Conservation (phyloP, 2,797 vertebrate genomes). For the Adelosebastes latens region DNA sequence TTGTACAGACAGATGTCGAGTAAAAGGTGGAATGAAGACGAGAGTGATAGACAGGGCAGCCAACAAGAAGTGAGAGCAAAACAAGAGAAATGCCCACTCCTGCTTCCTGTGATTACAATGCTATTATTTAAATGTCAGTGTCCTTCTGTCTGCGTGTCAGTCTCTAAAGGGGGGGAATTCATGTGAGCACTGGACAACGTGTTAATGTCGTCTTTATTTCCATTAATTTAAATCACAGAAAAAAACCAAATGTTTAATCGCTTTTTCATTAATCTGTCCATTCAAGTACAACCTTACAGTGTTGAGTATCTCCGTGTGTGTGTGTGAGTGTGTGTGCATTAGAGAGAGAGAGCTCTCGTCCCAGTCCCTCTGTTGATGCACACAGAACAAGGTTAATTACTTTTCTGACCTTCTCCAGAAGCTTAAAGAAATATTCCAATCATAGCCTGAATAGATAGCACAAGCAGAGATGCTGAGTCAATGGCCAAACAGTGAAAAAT, state of each 20-base stretch:
- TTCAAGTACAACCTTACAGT: conserved; percentile 46
- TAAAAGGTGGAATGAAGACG: conserved; percentile 31
- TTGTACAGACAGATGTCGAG: conserved; percentile 41
- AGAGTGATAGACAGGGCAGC: conserved; percentile 41
- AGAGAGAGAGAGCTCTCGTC: conserved; percentile 41
- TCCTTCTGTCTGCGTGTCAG: conserved; percentile 28
- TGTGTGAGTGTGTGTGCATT: background rate
- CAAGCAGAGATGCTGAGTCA: conserved; percentile 78
- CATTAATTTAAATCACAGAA: conserved; percentile 40
- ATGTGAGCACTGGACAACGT: conserved; percentile 35
- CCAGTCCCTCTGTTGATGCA: conserved; percentile 73
- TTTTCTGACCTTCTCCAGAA: conserved; percentile 81
- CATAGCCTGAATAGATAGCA: conserved; percentile 69
- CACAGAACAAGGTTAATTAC: conserved; percentile 85
- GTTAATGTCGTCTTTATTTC: conserved; percentile 53
- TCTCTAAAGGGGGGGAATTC: conserved; percentile 29
- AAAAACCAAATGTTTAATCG: conserved; percentile 26
- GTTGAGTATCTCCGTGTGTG: background rate
- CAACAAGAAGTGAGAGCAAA: conserved; percentile 51
- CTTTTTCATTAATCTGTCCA: conserved; percentile 45
- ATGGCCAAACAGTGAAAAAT: conserved; percentile 63
- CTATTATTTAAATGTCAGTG: conserved; percentile 71
- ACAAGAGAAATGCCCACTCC: conserved; percentile 22
- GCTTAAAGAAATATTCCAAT: conserved; percentile 81
- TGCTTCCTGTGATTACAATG: conserved; percentile 62